Conservation (phyloP, 2,797 vertebrate species). For the Mycteria americana region DNA sequence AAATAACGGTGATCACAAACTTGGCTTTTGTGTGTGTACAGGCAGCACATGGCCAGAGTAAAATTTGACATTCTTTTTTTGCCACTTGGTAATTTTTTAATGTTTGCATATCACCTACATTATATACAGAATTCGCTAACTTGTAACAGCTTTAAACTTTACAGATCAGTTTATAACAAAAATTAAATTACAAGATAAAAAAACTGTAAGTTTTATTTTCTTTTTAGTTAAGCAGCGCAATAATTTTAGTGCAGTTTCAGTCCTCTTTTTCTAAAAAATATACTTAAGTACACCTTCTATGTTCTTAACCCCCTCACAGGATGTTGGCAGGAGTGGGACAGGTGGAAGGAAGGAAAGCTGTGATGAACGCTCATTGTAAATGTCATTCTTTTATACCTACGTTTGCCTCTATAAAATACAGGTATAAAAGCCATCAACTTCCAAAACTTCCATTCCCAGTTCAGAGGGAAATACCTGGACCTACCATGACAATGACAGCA, state of each 20-base stretch:
- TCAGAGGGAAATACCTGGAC: not conserved
- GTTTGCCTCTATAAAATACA: not conserved
- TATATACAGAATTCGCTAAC: not conserved
- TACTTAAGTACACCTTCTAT: not conserved
- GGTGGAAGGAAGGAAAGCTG: not conserved
- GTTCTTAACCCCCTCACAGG: not conserved
- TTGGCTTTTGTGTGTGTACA: not conserved
- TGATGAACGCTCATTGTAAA: rapidly evolving
- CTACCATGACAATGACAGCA: not conserved
- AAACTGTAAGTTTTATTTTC: not conserved
- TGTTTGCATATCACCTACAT: not conserved
- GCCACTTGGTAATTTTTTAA: not conserved
- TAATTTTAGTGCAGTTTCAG: not conserved
- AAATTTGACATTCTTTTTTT: not conserved
- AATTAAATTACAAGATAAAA: not conserved
- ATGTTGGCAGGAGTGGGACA: not conserved
- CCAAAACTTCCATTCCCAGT: not conserved
- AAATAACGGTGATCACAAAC: not conserved
- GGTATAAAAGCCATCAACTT: not conserved
- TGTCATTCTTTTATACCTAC: not conserved
- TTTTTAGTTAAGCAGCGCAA: not conserved
- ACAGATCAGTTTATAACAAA: not conserved
- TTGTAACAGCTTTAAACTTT: not conserved
- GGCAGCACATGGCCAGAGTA: not conserved
- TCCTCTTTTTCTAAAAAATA: not conserved